phyloP scores from a whole-genome alignment of 2,797 vertebrate species.

The Acomys russatus region DNA sequence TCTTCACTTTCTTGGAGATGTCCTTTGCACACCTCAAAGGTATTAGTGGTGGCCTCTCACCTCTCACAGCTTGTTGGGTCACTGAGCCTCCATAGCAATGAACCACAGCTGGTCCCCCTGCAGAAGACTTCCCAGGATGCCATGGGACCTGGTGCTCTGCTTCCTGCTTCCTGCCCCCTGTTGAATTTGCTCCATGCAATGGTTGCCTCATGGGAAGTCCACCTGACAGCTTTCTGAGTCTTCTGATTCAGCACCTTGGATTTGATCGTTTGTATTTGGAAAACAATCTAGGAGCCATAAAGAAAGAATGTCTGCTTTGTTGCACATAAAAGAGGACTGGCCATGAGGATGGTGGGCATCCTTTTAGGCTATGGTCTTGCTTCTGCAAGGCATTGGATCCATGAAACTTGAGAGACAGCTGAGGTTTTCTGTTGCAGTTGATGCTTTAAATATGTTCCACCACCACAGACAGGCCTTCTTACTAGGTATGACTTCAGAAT shows the following conservation, averaged over 20 bases:
- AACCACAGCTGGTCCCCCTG: neutral
- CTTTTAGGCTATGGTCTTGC: neutral
- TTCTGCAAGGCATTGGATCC: neutral
- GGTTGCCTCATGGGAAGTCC: neutral
- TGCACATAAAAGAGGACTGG: neutral
- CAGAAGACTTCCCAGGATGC: neutral
- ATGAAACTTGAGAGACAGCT: no score
- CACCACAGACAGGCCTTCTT: neutral
- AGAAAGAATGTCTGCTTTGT: neutral
- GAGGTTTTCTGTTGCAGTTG: neutral
- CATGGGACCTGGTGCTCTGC: neutral
- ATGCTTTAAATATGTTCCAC: neutral
- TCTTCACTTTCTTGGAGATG: neutral
- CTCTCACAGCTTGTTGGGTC: neutral
- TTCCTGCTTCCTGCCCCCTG: constrained; percentile 8
- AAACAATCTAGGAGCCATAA: constrained; percentile 8
- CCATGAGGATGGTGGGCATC: neutral
- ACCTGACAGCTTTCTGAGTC: constrained; percentile 31
- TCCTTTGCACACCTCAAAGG: neutral
- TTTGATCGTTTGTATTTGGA: constrained; percentile 58
- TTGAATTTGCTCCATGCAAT: constrained; percentile 28
- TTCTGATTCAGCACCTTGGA: constrained; percentile 33
- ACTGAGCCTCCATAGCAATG: neutral
- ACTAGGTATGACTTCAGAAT: constrained; percentile 13
- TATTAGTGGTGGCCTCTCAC: neutral